Conservation (phyloP, 2,113 vertebrate species). For the Trogon surrucura region DNA sequence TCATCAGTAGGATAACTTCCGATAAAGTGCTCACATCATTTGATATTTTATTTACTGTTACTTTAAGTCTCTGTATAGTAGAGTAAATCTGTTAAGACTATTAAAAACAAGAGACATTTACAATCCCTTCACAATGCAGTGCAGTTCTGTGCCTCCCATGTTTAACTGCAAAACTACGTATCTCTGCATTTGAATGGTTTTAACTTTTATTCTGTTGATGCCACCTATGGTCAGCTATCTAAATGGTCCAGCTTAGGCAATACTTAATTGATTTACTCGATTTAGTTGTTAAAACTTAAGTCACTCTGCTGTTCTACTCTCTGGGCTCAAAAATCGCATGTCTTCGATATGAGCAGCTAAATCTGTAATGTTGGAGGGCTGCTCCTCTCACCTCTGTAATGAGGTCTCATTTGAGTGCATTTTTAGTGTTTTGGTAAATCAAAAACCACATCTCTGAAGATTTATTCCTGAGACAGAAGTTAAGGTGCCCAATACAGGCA, state of each 20-base stretch:
- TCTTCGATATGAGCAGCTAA: not conserved
- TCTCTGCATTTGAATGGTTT: not conserved
- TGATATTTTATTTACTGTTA: not conserved
- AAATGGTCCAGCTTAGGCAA: not conserved
- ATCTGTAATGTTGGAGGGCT: not conserved
- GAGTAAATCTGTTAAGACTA: not conserved
- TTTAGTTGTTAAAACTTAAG: not conserved
- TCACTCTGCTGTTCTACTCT: not conserved
- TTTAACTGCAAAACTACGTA: not conserved
- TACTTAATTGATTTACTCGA: not conserved
- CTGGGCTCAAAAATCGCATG: not conserved
- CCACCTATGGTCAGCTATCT: not conserved
- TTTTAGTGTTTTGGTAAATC: not conserved
- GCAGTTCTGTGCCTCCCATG: not conserved
- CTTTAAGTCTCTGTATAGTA: not conserved
- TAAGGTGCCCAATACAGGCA: not conserved
- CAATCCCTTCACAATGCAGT: not conserved
- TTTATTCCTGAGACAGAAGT: not conserved
- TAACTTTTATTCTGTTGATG: constrained; percentile 5
- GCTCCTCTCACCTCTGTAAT: not conserved
- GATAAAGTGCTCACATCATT: not conserved
- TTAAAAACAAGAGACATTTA: not conserved
- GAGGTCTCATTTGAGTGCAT: not conserved
- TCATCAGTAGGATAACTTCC: not conserved
- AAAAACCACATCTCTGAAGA: not conserved